Percentiles rank a stretch among this genome's conserved stretches.
phyloP scores from a whole-genome alignment of 2,797 vertebrate species.

The Xenops minutus region DNA sequence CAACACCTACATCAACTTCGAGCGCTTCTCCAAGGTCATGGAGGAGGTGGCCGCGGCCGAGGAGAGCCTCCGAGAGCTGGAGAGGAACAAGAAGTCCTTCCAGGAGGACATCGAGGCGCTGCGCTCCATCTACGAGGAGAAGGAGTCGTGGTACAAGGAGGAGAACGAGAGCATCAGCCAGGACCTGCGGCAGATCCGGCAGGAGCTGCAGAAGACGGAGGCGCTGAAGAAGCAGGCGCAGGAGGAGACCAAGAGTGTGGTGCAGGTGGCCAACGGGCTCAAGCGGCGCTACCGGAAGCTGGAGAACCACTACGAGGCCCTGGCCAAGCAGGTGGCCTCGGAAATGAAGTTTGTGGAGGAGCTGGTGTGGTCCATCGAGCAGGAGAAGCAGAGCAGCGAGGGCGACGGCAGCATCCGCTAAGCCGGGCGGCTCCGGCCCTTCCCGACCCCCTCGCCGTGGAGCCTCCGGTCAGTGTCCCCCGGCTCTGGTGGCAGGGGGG shows the following conservation, averaged over 20 bases:
- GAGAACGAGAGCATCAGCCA: constrained; percentile 90
- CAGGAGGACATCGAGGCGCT: constrained; percentile 90
- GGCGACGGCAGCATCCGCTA: constrained; percentile 80
- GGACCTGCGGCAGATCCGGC: constrained; percentile 87
- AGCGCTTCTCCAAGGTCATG: constrained; percentile 95
- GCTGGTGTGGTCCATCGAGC: constrained; percentile 85
- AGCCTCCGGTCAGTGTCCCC: neutral
- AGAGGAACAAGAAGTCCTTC: constrained; percentile 88
- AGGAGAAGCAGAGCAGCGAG: constrained; percentile 75
- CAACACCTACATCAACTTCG: constrained; percentile 97
- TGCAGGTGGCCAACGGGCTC: constrained; percentile 85
- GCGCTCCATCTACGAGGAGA: constrained; percentile 93
- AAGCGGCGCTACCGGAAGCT: constrained; percentile 89
- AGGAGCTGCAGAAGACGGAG: constrained; percentile 89
- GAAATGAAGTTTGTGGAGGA: constrained; percentile 96
- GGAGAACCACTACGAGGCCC: constrained; percentile 89
- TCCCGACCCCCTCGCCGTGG: rapidly evolving
- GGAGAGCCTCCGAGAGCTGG: constrained; percentile 88
- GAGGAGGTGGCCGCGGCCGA: constrained; percentile 91
- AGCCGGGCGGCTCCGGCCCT: rapidly evolving
- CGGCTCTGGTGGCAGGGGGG: neutral
- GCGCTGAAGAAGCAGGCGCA: constrained; percentile 87
- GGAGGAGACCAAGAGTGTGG: constrained; percentile 84
- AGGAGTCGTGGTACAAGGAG: constrained; percentile 95
- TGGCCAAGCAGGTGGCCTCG: constrained; percentile 90